Base-by-base conservation (phyloP, 2,888 invertebrate species). In the Platerodrilus igneus region DNA sequence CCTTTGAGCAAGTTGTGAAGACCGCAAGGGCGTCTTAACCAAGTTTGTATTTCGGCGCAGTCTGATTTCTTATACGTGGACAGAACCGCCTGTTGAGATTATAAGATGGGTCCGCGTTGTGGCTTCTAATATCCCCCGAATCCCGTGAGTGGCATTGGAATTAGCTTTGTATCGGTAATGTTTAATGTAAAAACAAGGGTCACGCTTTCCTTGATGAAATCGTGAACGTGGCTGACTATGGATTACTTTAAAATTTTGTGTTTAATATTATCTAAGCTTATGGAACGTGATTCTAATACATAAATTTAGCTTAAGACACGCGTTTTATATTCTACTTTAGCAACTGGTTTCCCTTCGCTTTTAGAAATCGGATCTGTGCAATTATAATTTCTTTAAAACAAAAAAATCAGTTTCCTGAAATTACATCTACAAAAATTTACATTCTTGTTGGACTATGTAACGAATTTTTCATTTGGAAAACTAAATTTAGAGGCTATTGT, bases 161-260 rank as follows among this genome's bases (percentile, higher is more conserved):
- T 46, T 30, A 44, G 33, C 35, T 25, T 33, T 37, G 37, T 45
- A 45, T 50, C 45, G 47, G 41, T 34, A 43, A 48, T 48, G 50
- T 45, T 50, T 50, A 43, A 50, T 39, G 45, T 48, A 45, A 43
- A 36, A 45, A 46, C 31, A 28, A 27, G 33, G 32, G 29, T 33
- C 32, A 16, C 52, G 50, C 56, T 57, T n/a, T n/a, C n/a, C 51
- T 50, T 44, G 47, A 57, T 55, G 53, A 55, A 51, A 50, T 49
- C 56, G 57, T 52, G 57, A 58, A 60, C 58, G 57, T 59, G 55
- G 59, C 57, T 56, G 57, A 52, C 60, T 60, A 60, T 59, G 59
- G 58, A 60, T 61, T 59, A 61, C 58, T 29, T 14, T 21, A 19
- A 29, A 29, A 23, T 17, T 23, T 14, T 22, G 10, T 11, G 17